Base-by-base conservation (phyloP, 2,113 vertebrate genomes). In the Centrocercus urophasianus region DNA sequence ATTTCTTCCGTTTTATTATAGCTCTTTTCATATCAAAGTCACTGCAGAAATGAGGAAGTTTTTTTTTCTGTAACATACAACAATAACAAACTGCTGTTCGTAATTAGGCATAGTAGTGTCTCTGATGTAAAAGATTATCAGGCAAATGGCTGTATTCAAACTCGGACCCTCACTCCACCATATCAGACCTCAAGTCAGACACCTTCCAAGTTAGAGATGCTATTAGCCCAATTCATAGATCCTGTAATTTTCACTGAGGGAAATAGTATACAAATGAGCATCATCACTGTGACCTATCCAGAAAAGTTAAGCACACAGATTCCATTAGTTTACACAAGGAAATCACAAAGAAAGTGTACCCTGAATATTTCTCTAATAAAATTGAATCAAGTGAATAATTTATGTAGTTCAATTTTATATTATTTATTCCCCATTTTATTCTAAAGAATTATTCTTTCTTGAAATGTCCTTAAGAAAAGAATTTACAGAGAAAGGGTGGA, bases 331-430 rank as follows among this genome's bases (percentile, higher is more conserved):
- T 94, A 89, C 83, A 88, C 81, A 81, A n/a, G 8, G 24, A 88
- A 17, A 82, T 93, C n/a, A 48, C n/a, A 74, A 48, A 27, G 69
- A 92, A 97, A 92, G 87, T 43, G 30, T 76, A 83, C 52, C 67
- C 57, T 69, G 32, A 88, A 48, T 36, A 17, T 88, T 86, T 65
- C 27, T 69, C 42, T 71, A 83, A 28, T 28, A 86, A 93, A 95
- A 89, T 65, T 47, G 78, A 89, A 75, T 50, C 22, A 76, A 94
- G 70, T 96, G 19, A 94, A 92, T 94, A 90, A 89, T 96, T 43
- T 72, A 93, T 73, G 45, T 57, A 22, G 32, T 83, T 94, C 32
- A 91, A 67, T 88, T 92, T 92, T 83, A 56, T 70, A 32, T 78
- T 94, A 80, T 78, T 80, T 36, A 15, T 92, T 63, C 13, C 48